phyloP scores from a whole-genome alignment of 1,140 invertebrate genomes.

The Caenorhabditis elegans region WBcel235 BX284602.5:7298001-7298500 shows the following conservation, averaged over 20 bases:
- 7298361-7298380: neutral
- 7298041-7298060: no score
- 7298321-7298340: neutral
- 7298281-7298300: no score
- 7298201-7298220: neutral
- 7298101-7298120: neutral
- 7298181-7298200: neutral
- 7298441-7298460: neutral
- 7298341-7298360: no score
- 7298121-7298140: conserved; percentile 5
- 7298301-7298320: no score
- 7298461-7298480: neutral
- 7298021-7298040: no score
- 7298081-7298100: no score
- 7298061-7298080: no score
- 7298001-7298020: no score
- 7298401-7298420: neutral
- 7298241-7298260: neutral
- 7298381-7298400: neutral
- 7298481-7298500: neutral
- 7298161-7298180: neutral
- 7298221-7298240: neutral
- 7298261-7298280: no score
- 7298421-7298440: no score
- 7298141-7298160: neutral